A percentile compares a stretch with the other conserved stretches of the same genome.
phyloP scores from a whole-genome alignment of 2,888 invertebrate species.

The Polia nebulosa region DNA sequence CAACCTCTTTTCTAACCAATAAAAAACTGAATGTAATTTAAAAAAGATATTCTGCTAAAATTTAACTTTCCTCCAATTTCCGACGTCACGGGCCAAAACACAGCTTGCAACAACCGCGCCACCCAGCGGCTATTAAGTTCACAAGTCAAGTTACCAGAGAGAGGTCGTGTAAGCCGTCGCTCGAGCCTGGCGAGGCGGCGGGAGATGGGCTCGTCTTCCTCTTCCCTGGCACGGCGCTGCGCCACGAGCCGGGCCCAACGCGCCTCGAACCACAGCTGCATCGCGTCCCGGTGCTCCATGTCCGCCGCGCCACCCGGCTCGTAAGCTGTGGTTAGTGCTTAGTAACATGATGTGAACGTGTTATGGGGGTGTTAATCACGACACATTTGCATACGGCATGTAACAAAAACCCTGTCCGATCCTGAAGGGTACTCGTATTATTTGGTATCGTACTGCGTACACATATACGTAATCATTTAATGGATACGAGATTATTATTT shows the following conservation, averaged over 20 bases:
- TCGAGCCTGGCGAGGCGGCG: constrained; percentile 77
- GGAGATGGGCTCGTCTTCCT: constrained; percentile 70
- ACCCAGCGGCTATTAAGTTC: neutral
- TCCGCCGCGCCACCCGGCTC: constrained; percentile 67
- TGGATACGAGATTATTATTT: no score
- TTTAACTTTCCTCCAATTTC: neutral
- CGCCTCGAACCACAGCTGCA: constrained; percentile 88
- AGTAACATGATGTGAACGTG: constrained; percentile 42
- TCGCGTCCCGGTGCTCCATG: constrained; percentile 84
- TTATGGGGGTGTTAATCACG: constrained; percentile 43
- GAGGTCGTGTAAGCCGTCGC: constrained; percentile 77
- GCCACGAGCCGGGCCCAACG: constrained; percentile 85
- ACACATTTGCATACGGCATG: no score
- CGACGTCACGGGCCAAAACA: neutral
- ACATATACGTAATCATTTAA: no score
- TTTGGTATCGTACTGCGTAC: no score
- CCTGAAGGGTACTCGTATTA: no score
- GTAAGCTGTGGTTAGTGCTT: constrained; percentile 62
- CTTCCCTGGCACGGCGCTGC: constrained; percentile 79
- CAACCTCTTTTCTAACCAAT: no score
- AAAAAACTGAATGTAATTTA: no score
- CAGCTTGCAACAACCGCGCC: no score
- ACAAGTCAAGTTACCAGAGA: constrained; percentile 76
- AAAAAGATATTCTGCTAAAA: no score
- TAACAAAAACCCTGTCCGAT: no score